Conservation (phyloP, 2,888 invertebrate genomes). For the Malthinus flaveolus region DNA sequence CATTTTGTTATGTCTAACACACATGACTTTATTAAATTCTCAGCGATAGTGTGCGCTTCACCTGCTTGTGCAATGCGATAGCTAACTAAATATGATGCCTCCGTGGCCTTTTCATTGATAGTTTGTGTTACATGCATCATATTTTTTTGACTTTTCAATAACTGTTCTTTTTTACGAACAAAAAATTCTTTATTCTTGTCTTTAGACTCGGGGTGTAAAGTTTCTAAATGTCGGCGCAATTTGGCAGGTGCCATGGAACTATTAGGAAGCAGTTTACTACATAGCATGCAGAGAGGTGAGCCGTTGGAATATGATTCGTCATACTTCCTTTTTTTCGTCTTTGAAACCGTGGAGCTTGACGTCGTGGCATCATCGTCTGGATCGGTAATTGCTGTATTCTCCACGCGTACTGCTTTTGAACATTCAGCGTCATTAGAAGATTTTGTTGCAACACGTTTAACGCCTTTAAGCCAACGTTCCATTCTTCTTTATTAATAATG, state of each 20-base stretch:
- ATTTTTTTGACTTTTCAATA: constrained; percentile 6
- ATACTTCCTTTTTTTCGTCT: neutral
- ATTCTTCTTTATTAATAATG: neutral
- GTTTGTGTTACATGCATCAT: constrained; percentile 8
- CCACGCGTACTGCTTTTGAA: too few species aligned
- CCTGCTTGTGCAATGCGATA: too few species aligned
- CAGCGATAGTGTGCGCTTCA: too few species aligned
- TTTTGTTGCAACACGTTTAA: neutral
- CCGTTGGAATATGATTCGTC: neutral
- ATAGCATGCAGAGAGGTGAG: constrained; percentile 9
- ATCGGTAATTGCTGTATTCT: too few species aligned
- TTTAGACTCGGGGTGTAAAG: constrained; percentile 9
- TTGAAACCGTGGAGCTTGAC: neutral
- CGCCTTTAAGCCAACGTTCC: neutral
- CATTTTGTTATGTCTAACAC: too few species aligned
- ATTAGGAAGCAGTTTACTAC: constrained; percentile 11
- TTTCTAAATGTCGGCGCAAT: constrained; percentile 9
- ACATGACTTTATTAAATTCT: too few species aligned
- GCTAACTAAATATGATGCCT: too few species aligned
- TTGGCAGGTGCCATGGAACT: constrained; percentile 13
- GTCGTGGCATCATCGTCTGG: neutral
- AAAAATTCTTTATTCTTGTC: constrained; percentile 6
- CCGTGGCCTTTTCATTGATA: neutral
- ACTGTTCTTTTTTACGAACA: constrained; percentile 4
- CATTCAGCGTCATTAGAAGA: neutral